Evolutionary conservation across 2,888 invertebrate genomes (phyloP).

Genomic region (Rhingia rostrata): DNA sequence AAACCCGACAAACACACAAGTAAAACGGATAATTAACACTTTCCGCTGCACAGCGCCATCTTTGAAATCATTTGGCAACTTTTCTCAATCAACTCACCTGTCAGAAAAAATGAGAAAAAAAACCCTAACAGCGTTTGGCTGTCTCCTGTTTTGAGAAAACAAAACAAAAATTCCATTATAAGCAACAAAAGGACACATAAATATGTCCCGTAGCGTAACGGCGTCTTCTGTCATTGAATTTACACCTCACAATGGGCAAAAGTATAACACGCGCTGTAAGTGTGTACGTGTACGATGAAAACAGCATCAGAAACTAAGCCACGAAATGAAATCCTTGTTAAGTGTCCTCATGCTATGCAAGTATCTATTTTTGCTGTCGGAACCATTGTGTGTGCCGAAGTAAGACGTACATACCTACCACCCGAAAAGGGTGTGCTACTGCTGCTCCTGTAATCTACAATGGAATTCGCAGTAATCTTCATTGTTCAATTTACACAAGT

Average conservation of each 20-base stretch:
- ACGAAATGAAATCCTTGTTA: conserved; percentile 40
- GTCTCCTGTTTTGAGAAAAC: neutral
- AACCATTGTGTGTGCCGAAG: conserved; percentile 23
- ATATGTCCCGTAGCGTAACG: conserved; percentile 38
- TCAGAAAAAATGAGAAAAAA: neutral
- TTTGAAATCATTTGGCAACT: conserved; percentile 36
- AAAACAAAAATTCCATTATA: conserved; percentile 44
- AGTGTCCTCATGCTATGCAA: conserved; percentile 30
- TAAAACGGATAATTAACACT: conserved; percentile 42
- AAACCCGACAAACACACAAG: too few species aligned
- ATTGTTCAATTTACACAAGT: conserved; percentile 71
- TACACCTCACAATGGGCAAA: conserved; percentile 42
- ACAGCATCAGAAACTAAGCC: neutral
- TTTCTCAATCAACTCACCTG: conserved; percentile 35
- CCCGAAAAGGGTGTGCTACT: conserved; percentile 21
- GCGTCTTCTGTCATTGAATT: conserved; percentile 49
- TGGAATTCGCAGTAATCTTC: conserved; percentile 66
- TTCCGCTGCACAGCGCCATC: conserved; percentile 36
- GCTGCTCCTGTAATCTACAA: conserved; percentile 38
- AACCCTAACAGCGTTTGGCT: neutral
- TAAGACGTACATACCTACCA: neutral
- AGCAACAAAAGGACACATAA: conserved; percentile 55
- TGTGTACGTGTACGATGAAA: neutral
- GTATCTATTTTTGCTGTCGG: neutral
- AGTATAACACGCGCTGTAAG: conserved; percentile 1